Conservation (phyloP, 2,113 vertebrate genomes). For the Neolamprologus brichardi region DNA sequence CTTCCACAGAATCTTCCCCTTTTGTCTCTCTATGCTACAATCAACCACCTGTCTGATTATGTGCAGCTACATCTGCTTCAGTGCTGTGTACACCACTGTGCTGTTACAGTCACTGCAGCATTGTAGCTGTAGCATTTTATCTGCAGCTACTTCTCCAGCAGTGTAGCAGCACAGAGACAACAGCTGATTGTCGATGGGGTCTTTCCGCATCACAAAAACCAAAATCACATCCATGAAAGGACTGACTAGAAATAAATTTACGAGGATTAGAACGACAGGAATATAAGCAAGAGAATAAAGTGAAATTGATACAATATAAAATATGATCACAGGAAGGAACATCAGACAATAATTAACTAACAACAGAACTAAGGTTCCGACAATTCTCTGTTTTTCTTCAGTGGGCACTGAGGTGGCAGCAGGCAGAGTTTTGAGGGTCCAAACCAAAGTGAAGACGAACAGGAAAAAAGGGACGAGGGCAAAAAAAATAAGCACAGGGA, state of each 20-base stretch:
- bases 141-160: fast-evolving
- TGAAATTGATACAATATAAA: fast-evolving
- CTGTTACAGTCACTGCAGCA: fast-evolving
- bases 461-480: fast-evolving
- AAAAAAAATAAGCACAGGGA: fast-evolving
- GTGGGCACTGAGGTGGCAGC: background rate
- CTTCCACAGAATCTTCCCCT: too few relatives aligned
- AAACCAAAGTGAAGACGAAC: background rate
- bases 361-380: background rate
- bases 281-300: fast-evolving
- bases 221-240: background rate
- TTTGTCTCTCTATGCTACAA: too few relatives aligned
- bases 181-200: background rate
- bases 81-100: fast-evolving
- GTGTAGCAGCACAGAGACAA: background rate
- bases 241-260: fast-evolving
- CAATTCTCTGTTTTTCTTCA: background rate
- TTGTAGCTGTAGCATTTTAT: fast-evolving
- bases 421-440: background rate
- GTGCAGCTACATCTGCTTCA: too few relatives aligned
- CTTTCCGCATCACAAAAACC: fast-evolving
- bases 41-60: too few relatives aligned
- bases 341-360: background rate
- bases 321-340: fast-evolving
- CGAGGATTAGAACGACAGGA: fast-evolving